Percentiles rank a stretch among this genome's conserved stretches.
Evolutionary conservation across 2,888 invertebrate genomes (phyloP).

Genomic region (Erebia ligea): DNA sequence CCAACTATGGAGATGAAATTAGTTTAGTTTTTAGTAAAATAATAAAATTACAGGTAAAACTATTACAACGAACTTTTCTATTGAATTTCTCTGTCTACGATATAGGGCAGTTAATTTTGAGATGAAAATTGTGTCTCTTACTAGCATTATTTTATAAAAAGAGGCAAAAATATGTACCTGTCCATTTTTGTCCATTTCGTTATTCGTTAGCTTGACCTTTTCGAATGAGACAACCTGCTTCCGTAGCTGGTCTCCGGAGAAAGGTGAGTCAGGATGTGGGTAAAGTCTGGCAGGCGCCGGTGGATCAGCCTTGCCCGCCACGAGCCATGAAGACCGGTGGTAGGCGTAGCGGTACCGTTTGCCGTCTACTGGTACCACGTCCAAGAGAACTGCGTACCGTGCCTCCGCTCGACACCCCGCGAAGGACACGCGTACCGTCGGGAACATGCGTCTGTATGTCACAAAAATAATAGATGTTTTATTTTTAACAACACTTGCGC

Average conservation of each 20-base stretch:
- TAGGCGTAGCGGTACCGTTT: constrained; percentile 99
- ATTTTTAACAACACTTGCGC: background rate
- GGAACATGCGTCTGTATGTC: constrained; percentile 95
- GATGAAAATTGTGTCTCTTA: no score
- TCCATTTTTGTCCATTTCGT: constrained; percentile 98
- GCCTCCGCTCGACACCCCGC: constrained; percentile 90
- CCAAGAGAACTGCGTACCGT: constrained; percentile 96
- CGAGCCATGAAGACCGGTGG: constrained; percentile 98
- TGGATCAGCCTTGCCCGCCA: constrained; percentile 99
- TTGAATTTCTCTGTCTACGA: no score
- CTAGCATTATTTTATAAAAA: background rate
- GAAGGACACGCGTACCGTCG: constrained; percentile 97
- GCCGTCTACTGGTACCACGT: constrained; percentile 98
- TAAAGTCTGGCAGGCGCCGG: constrained; percentile 96
- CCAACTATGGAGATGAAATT: constrained; percentile 88
- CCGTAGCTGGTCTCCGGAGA: constrained; percentile 96
- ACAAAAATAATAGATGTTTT: background rate
- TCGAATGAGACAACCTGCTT: constrained; percentile 99
- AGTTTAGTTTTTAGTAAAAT: background rate
- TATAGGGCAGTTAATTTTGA: no score
- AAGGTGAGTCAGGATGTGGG: constrained; percentile 98
- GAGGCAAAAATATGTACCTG: constrained; percentile 84
- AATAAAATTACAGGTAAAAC: no score
- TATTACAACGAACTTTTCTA: no score
- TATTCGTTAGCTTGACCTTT: constrained; percentile 99